These are phyloP conservation scores for Carabus problematicus DNA, from an alignment of 2,888 invertebrate genomes.

Conservation along the genomic window DNA sequence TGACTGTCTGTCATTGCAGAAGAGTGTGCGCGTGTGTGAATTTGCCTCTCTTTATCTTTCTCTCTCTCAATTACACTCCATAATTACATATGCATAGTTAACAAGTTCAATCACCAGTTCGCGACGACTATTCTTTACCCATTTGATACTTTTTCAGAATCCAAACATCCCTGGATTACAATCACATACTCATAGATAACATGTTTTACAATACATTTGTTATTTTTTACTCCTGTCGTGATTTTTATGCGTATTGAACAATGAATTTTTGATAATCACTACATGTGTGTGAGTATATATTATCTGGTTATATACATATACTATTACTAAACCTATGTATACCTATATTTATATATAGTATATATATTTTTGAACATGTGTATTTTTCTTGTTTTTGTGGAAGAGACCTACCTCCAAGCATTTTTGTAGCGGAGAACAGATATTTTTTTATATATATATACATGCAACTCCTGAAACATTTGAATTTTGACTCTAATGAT, in stretches of 20 bases:
- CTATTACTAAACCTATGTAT: conserved; percentile 17
- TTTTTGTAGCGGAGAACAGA: conserved; percentile 60
- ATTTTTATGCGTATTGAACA: conserved; percentile 42
- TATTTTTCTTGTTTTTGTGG: conserved; percentile 31
- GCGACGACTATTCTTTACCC: conserved; percentile 20
- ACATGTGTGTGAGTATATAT: conserved; percentile 72
- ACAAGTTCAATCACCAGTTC: conserved; percentile 14
- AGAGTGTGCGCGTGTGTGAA: conserved; percentile 14
- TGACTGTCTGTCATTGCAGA: background rate
- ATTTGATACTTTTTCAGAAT: conserved; percentile 41
- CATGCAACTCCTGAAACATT: conserved; percentile 36
- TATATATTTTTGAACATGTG: conserved; percentile 40
- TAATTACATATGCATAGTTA: conserved; percentile 5
- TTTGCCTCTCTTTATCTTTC: background rate
- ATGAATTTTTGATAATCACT: conserved; percentile 62
- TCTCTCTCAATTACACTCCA: conserved; percentile 15
- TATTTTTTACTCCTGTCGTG: conserved; percentile 45
- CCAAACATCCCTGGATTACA: conserved; percentile 34
- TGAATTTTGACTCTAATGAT: conserved; percentile 49
- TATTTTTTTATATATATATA: conserved; percentile 50
- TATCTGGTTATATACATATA: conserved; percentile 36
- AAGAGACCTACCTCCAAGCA: conserved; percentile 56
- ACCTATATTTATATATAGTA: conserved; percentile 24
- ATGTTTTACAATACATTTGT: conserved; percentile 10
- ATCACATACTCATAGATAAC: conserved; percentile 14